phyloP scores from a whole-genome alignment of 2,113 vertebrate species.

The Centropus unirufus region DNA sequence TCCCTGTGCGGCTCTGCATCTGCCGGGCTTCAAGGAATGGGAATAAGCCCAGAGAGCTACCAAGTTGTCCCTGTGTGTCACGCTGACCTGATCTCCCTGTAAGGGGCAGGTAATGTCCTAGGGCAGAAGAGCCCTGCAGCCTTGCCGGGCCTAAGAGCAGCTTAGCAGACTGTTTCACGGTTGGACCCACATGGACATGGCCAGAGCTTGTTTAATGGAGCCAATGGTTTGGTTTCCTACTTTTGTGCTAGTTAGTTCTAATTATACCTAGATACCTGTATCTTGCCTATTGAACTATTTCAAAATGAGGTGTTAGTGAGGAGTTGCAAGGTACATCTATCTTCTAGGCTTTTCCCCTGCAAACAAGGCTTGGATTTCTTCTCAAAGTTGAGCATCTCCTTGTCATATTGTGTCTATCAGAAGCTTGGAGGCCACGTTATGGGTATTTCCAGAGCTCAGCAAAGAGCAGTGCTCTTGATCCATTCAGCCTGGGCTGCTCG shows the following conservation, averaged over 20 bases:
- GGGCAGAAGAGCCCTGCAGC: not conserved
- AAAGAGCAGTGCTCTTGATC: not conserved
- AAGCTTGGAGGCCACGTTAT: not conserved
- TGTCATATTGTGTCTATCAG: not conserved
- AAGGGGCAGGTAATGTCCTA: not conserved
- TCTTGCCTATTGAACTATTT: not conserved
- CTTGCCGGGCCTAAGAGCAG: not conserved
- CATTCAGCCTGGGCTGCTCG: not conserved
- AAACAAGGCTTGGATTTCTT: not conserved
- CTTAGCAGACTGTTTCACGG: not conserved
- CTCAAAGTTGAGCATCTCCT: not conserved
- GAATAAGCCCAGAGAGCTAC: not conserved
- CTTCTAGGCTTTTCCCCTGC: not conserved
- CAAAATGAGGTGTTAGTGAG: not conserved
- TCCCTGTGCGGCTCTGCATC: not conserved
- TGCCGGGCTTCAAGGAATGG: not conserved
- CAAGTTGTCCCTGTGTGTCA: not conserved
- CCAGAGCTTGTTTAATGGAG: not conserved
- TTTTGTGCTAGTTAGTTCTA: not conserved
- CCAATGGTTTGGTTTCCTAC: not conserved
- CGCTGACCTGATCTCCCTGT: not conserved
- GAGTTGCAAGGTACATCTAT: not conserved
- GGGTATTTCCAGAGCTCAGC: not conserved
- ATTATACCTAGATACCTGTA: not conserved
- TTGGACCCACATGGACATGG: accelerated